These are phyloP conservation scores for Pangasius mekongensis DNA, from an alignment of 2,797 vertebrate species.

Conservation along the genomic window DNA sequence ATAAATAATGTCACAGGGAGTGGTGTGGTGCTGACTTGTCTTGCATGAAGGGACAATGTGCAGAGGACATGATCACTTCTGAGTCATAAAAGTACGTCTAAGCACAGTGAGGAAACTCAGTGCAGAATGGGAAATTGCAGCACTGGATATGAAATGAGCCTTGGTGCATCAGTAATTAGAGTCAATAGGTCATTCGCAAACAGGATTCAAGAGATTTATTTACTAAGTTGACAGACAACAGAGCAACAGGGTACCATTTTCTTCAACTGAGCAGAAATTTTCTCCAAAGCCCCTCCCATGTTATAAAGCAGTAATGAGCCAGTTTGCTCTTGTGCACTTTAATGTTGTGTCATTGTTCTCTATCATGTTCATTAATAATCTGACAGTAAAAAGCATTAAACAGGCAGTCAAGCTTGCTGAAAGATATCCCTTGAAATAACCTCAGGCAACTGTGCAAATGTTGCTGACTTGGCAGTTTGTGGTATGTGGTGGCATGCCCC, in stretches of 20 bases:
- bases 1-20: constrained; percentile 45
- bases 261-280: constrained; percentile 4
- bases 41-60: background rate
- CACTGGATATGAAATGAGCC: background rate
- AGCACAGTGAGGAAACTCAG: background rate
- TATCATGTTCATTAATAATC: constrained; percentile 43
- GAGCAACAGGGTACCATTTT: background rate
- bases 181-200: background rate
- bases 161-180: background rate
- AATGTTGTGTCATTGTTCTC: constrained; percentile 41
- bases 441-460: constrained; percentile 11
- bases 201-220: background rate
- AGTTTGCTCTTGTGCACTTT: constrained; percentile 31
- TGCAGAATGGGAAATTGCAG: background rate
- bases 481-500: constrained; percentile 10
- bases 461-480: constrained; percentile 43
- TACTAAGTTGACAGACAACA: background rate
- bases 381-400: constrained; percentile 46
- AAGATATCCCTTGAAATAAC: constrained; percentile 41
- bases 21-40: constrained; percentile 14
- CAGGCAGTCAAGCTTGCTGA: constrained; percentile 35
- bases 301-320: constrained; percentile 29
- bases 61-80: constrained; percentile 25
- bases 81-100: constrained; percentile 4
- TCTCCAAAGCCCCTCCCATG: constrained; percentile 14